Base-by-base conservation (phyloP, 2,888 invertebrate species). In the Malthinus flaveolus region DNA sequence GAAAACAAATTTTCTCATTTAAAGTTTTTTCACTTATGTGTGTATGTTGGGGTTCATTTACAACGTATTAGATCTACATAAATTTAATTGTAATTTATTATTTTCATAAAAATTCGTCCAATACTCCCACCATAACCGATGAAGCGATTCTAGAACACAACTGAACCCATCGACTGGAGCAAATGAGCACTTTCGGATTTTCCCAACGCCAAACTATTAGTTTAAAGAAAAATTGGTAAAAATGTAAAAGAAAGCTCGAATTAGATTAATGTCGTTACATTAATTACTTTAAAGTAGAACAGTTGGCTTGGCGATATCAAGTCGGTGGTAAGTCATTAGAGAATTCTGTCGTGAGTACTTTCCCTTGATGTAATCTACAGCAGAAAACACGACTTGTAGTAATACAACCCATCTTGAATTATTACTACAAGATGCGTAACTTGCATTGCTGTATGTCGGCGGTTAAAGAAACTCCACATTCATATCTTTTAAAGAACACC, bases 281-380 rank as follows among this genome's bases (percentile, higher is more conserved):
- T 42, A 42, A 42, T 42, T 42, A 42, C 23, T 42, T 33, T 44
- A 46, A 54, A 54, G 54, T 54, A 12, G 54, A 54, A 46, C 54
- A 54, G 47, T 46, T 47, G 54, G 37, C 33, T 46, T 47, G 54
- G 37, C 33, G 47, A 48, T 48, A 45, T 49, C 23, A 48, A 54
- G 32, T 37, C 48, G 42, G 55, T 49, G 49, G 56, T 55, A 49
- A 55, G 37, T 50, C 50, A 56, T 56, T 56, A 50, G 42, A 50
- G 50, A 32, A 50, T 46, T 42, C 36, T 56, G 50, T 56, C 50
- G 56, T 56, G 56, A 49, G 56, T 46, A 56, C 56, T 56, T 56
- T 56, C 50, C 50, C 50, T 50, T 49, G 56, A 56, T 56, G 50
- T 37, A 56, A 56, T 56, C 56, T 56, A 33, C 23, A 49, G 11